These are phyloP conservation scores for Girardinus metallicus DNA, from an alignment of 2,797 vertebrate species.

Conservation along the genomic window DNA sequence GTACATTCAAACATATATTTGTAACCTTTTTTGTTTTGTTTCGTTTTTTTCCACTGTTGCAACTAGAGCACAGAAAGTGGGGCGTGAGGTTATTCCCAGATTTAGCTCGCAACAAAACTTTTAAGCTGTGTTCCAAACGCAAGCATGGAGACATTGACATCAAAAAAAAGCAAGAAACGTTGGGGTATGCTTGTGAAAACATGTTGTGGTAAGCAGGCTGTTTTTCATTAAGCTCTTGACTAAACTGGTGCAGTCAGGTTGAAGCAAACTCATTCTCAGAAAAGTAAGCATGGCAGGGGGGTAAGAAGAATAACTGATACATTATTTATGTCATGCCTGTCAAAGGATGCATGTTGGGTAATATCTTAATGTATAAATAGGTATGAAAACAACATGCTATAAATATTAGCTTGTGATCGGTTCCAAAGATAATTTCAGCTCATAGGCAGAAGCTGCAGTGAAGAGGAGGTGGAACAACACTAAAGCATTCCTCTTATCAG, in stretches of 20 bases:
- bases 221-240: neutral
- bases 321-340: neutral
- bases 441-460: conserved; percentile 9
- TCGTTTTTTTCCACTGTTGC: neutral
- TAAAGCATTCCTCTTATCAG: conserved; percentile 15
- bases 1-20: neutral
- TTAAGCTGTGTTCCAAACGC: neutral
- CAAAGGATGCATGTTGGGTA: neutral
- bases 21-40: neutral
- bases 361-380: neutral
- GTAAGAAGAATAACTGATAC: neutral
- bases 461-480: neutral
- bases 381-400: neutral
- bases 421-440: neutral
- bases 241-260: conserved; percentile 4
- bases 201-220: neutral
- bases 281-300: neutral
- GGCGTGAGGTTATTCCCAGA: neutral
- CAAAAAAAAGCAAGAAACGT: neutral
- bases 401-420: neutral
- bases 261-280: neutral
- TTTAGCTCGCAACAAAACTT: neutral
- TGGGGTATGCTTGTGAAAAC: neutral
- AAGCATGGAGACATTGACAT: neutral
- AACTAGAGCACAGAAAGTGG: neutral